phyloP scores from a whole-genome alignment of 2,888 invertebrate species.

The Anodontia alba region DNA sequence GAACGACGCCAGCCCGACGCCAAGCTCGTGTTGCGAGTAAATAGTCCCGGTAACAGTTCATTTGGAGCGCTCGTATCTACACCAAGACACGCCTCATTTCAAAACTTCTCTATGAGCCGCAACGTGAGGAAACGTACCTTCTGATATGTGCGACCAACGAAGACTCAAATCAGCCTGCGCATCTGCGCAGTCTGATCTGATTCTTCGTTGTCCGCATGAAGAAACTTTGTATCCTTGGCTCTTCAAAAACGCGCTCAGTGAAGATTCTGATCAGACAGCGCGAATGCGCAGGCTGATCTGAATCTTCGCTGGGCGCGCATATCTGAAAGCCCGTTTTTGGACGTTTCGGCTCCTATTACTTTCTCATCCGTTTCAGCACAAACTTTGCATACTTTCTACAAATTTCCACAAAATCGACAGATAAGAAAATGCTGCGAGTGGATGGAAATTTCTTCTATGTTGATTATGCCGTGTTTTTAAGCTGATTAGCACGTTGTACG shows the following conservation, averaged over 20 bases:
- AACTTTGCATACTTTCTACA: slow-evolving; percentile 13
- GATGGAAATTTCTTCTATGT: slow-evolving; percentile 34
- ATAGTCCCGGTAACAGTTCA: slow-evolving; percentile 16
- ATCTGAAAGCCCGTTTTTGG: too few relatives aligned
- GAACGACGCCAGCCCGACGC: slow-evolving; percentile 7
- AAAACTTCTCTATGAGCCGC: slow-evolving; percentile 20
- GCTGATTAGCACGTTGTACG: slow-evolving; percentile 54
- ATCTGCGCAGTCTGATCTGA: too few relatives aligned
- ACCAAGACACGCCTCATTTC: slow-evolving; percentile 34
- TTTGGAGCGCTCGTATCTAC: slow-evolving; percentile 1
- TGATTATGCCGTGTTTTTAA: slow-evolving; percentile 49
- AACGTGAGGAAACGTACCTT: too few relatives aligned
- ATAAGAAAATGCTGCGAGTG: neutral
- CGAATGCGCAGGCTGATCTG: too few relatives aligned
- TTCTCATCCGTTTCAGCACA: slow-evolving; percentile 30
- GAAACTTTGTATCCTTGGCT: too few relatives aligned
- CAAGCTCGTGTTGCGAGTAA: slow-evolving; percentile 34
- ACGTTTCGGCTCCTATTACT: too few relatives aligned
- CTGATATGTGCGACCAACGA: too few relatives aligned
- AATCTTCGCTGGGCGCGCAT: too few relatives aligned
- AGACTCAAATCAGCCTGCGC: too few relatives aligned
- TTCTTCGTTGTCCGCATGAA: too few relatives aligned
- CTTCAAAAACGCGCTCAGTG: too few relatives aligned
- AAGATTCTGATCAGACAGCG: too few relatives aligned
- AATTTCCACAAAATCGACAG: slow-evolving; percentile 1